Conservation (phyloP, 2,888 invertebrate genomes). For the Pristionchus fissidentatus region DNA sequence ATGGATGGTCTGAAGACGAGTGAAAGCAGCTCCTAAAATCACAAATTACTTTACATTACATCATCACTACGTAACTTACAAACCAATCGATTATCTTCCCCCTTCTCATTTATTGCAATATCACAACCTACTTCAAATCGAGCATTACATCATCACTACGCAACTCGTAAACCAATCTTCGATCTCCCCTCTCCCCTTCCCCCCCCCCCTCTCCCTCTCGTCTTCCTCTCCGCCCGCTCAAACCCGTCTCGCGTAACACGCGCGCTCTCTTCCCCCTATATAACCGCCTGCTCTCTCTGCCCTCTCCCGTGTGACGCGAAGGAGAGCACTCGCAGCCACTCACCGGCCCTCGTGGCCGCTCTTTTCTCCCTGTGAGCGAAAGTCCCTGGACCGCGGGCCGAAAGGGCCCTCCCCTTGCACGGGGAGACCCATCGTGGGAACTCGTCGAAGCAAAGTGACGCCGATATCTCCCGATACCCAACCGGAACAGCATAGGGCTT, state of each 20-base stretch:
- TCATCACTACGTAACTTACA: not conserved
- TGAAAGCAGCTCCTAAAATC: conserved; percentile 87
- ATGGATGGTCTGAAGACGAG: conserved; percentile 93
- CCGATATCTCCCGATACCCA: conserved; percentile 45
- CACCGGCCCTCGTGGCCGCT: conserved; percentile 60
- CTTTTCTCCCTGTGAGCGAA: conserved; percentile 63
- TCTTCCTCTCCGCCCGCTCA: not conserved
- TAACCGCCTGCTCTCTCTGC: conserved; percentile 19
- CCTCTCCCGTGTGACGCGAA: conserved; percentile 57
- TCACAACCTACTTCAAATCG: not conserved
- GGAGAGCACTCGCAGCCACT: conserved; percentile 66
- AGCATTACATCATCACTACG: conserved; percentile 8
- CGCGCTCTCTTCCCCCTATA: not conserved
- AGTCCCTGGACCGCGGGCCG: conserved; percentile 68
- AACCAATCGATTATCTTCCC: not conserved
- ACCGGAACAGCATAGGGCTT: conserved; percentile 67
- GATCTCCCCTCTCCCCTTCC: not conserved
- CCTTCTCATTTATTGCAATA: not conserved
- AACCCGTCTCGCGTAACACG: conserved; percentile 16
- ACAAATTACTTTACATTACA: conserved; percentile 11
- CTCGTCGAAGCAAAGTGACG: conserved; percentile 68
- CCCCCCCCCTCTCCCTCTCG: not conserved
- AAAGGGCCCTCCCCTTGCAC: conserved; percentile 62
- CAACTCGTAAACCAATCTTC: not conserved
- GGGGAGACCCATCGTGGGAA: conserved; percentile 59